Evolutionary conservation across 2,797 vertebrate species (phyloP).

Genomic region (Petrocephalus schoutedeni): DNA sequence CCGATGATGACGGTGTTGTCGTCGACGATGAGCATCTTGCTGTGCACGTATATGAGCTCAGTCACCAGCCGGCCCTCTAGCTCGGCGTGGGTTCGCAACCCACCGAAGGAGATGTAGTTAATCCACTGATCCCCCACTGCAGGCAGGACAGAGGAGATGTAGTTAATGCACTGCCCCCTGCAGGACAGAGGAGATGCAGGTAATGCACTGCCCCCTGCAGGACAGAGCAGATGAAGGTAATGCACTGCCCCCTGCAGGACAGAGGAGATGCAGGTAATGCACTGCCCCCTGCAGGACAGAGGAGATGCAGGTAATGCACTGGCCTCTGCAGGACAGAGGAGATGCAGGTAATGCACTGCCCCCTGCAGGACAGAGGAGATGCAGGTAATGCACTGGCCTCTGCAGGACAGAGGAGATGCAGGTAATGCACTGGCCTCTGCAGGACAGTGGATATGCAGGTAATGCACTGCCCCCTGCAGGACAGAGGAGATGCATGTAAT

Average conservation of each 20-base stretch:
- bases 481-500: constrained; percentile 88
- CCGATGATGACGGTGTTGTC: constrained; percentile 94
- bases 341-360: constrained; percentile 93
- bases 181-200: constrained; percentile 80
- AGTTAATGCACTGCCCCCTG: neutral
- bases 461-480: neutral
- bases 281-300: constrained; percentile 73
- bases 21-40: constrained; percentile 90
- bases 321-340: constrained; percentile 46
- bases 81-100: constrained; percentile 83
- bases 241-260: constrained; percentile 17
- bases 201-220: constrained; percentile 87
- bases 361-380: constrained; percentile 46
- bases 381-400: neutral
- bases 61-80: constrained; percentile 83
- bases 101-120: constrained; percentile 88
- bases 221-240: neutral
- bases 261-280: constrained; percentile 93
- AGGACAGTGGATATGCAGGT: neutral
- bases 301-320: neutral
- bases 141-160: constrained; percentile 18
- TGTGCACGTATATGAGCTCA: constrained; percentile 95
- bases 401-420: constrained; percentile 78
- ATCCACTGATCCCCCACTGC: constrained; percentile 91
- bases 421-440: constrained; percentile 92